Percentiles rank a stretch among this genome's conserved stretches.
Conservation (phyloP, 2,797 vertebrate genomes). For the Steatocranus sp. region DNA sequence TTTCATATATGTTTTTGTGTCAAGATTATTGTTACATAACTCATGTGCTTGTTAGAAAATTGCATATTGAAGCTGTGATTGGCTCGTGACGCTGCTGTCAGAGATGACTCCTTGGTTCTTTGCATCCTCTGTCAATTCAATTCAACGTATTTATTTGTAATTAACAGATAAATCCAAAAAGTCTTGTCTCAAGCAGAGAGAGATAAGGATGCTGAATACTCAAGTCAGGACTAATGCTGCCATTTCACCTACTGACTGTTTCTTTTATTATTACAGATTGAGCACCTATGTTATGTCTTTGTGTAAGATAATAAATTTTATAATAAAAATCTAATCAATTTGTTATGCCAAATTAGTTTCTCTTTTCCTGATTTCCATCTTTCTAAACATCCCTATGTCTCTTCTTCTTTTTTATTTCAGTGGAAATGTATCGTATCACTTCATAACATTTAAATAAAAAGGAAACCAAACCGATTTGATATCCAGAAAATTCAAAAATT, state of each 20-base stretch:
- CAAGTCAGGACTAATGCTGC: not conserved
- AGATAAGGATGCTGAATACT: not conserved
- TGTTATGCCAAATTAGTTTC: not conserved
- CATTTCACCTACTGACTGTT: not conserved
- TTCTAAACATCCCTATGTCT: not conserved
- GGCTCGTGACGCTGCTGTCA: not conserved
- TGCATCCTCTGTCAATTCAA: not conserved
- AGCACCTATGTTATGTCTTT: not conserved
- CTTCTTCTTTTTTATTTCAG: not conserved
- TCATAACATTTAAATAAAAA: constrained; percentile 9
- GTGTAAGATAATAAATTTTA: not conserved
- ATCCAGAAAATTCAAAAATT: constrained; percentile 15
- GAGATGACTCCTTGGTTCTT: not conserved
- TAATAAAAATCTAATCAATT: not conserved
- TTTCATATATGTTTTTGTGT: not conserved
- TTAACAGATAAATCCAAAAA: not conserved
- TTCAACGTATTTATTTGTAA: not conserved
- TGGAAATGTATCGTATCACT: not conserved
- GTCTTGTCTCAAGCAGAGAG: not conserved
- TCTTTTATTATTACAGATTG: not conserved
- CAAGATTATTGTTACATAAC: not conserved
- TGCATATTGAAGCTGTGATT: not conserved
- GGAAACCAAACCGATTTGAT: constrained; percentile 2
- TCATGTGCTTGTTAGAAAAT: not conserved
- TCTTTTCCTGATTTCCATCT: not conserved